Percentiles rank a stretch among this genome's conserved stretches.
phyloP scores from a whole-genome alignment of 2,113 vertebrate genomes.

The Eleginops maclovinus region DNA sequence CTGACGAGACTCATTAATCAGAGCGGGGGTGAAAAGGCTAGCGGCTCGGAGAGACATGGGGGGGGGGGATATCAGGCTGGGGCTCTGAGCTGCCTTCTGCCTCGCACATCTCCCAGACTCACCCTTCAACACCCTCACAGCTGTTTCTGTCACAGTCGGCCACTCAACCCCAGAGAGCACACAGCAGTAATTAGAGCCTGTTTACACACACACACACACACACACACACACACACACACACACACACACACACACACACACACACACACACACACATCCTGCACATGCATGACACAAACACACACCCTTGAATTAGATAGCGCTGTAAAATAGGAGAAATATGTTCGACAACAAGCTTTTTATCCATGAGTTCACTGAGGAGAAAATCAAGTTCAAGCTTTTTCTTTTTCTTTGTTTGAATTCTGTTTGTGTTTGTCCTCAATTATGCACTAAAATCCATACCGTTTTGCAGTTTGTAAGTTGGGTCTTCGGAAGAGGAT shows the following conservation, averaged over 20 bases:
- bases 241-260: slow-evolving; percentile 7
- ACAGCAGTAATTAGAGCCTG: slow-evolving; percentile 74
- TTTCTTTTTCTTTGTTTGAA: no score
- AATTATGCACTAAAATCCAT: no score
- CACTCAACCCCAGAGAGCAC: slow-evolving; percentile 58
- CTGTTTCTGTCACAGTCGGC: slow-evolving; percentile 73
- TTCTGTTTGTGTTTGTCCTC: no score
- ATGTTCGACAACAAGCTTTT: no score
- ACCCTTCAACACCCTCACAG: slow-evolving; percentile 71
- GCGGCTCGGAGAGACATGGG: slow-evolving; percentile 46
- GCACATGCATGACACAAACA: slow-evolving; percentile 21
- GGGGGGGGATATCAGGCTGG: slow-evolving; percentile 29
- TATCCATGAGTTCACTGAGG: no score
- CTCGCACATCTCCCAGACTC: slow-evolving; percentile 30
- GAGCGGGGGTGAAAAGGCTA: slow-evolving; percentile 63
- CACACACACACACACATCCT: slow-evolving; percentile 19
- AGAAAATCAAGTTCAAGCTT: no score
- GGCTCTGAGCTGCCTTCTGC: slow-evolving; percentile 47
- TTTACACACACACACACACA: slow-evolving; percentile 21
- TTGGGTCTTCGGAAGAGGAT: no score
- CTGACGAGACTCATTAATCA: slow-evolving; percentile 83
- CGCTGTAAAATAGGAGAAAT: no score
- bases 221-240: slow-evolving; percentile 30
- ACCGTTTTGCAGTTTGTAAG: no score
- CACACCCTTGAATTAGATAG: background rate